Evolutionary conservation across 1,140 invertebrate species (phyloP), one percentile per base, ranked within the genome.

Genomic region (Eufriesea mexicana): DNA sequence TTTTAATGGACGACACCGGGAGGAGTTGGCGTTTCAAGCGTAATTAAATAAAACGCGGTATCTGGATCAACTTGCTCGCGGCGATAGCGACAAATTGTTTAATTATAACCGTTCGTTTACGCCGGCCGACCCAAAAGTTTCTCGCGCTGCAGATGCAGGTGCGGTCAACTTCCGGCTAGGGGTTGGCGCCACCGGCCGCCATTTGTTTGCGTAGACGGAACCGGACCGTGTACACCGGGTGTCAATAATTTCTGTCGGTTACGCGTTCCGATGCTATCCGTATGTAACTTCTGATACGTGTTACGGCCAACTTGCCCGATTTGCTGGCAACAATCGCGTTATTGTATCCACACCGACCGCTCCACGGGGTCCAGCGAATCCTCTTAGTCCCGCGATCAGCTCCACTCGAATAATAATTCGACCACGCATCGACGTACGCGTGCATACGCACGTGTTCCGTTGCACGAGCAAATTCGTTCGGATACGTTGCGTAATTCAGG

Each of bases 11-110:
- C 25, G 72, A 64, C 49, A 16, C 59, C 51, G 18, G 1, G 42
- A 12, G 35, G n/a, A 57, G 79, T 57, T 57, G 9, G 79, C 51
- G 51, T 81, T 79, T 57, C 72, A 35, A n/a, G 25, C 72, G 79
- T 82, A 82, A 82, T 82, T 82, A 76, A 82, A 82, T 82, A 76
- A 82, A 82, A 82, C 79, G 73, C 73, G 23, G 72, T 82, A 76
- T 82, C 73, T 25, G 62, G 73, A 82, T 76, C 79, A 59, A 82
- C 79, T 67, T 68, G 51, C 68, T 51, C 62, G 20, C 42, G n/a
- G 79, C 42, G 76, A 76, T 67, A 66, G 14, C 51, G 28, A 82
- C 73, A 82, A 82, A 82, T 82, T 82, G 62, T 82, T 82, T 75
- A 82, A 82, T 82, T 75, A 82, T 75, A 76, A 76, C 79, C 68